phyloP scores from a whole-genome alignment of 2,888 invertebrate genomes.

The Drosophila mettleri region DNA sequence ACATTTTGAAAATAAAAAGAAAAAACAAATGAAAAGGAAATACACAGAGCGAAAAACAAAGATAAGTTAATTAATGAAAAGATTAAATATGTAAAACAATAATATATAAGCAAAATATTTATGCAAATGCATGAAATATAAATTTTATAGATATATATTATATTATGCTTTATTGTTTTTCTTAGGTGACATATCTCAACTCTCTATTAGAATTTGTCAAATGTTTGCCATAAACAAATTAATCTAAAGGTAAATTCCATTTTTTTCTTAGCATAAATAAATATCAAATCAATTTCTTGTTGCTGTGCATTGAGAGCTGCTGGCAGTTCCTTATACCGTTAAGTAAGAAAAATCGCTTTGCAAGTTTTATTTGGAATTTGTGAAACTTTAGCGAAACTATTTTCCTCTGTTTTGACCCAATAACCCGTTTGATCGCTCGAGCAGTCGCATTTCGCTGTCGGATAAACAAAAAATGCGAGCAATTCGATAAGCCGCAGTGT shows the following conservation, averaged over 20 bases:
- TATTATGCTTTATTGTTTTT: no score
- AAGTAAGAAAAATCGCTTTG: no score
- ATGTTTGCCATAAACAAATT: not conserved
- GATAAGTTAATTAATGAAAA: not conserved
- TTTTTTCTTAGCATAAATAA: not conserved
- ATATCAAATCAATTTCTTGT: not conserved
- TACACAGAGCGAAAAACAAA: constrained; percentile 2
- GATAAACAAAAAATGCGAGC: constrained; percentile 5
- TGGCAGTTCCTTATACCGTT: not conserved
- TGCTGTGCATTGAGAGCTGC: not conserved
- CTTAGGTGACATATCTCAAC: no score
- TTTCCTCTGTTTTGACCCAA: not conserved
- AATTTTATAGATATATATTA: not conserved
- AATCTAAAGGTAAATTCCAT: not conserved
- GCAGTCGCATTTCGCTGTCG: constrained; percentile 1
- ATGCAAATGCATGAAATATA: not conserved
- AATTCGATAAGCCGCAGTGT: constrained; percentile 9
- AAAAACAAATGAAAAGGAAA: not conserved
- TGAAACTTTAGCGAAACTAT: not conserved
- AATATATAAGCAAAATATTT: not conserved
- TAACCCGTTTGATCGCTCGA: constrained; percentile 1
- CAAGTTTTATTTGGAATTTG: not conserved
- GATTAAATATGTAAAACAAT: not conserved
- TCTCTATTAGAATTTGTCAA: not conserved
- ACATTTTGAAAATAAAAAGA: not conserved